A percentile compares a stretch with the other conserved stretches of the same genome.
Evolutionary conservation across 2,797 vertebrate species (phyloP).

Genomic region (Eidolon dupreanum): DNA sequence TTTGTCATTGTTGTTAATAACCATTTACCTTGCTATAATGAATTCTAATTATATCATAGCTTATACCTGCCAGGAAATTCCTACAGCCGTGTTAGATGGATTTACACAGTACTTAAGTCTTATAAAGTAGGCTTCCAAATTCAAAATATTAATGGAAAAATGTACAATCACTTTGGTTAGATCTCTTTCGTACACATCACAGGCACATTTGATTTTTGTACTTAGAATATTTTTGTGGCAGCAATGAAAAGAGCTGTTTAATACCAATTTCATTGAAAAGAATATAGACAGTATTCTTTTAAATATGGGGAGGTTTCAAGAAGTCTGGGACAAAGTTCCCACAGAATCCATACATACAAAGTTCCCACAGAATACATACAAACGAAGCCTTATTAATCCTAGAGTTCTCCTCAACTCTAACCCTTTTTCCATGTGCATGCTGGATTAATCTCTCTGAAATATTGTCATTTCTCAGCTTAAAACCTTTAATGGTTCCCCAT

Average conservation of each 20-base stretch:
- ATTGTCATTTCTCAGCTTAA: neutral
- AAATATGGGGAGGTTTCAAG: neutral
- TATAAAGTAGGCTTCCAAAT: constrained; percentile 51
- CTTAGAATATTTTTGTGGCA: constrained; percentile 17
- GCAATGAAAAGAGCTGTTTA: neutral
- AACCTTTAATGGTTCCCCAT: neutral
- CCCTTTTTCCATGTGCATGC: neutral
- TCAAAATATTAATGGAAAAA: neutral
- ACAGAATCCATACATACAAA: neutral
- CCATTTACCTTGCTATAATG: constrained; percentile 55
- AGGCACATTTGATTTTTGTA: constrained; percentile 38
- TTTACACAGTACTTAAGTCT: constrained; percentile 55
- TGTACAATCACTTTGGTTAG: neutral
- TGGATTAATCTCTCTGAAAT: neutral
- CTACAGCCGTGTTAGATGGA: constrained; percentile 39
- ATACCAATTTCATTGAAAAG: constrained; percentile 15
- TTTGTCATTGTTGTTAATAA: constrained; percentile 37
- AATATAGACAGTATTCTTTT: neutral
- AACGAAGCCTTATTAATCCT: neutral
- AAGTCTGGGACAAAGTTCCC: constrained; percentile 9
- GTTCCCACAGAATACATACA: neutral
- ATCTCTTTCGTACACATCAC: neutral
- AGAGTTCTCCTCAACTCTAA: neutral
- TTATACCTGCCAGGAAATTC: constrained; percentile 46
- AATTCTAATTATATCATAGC: constrained; percentile 69